These are phyloP conservation scores for Clunio marinus DNA, from an alignment of 2,888 invertebrate genomes.

Conservation along the genomic window DNA sequence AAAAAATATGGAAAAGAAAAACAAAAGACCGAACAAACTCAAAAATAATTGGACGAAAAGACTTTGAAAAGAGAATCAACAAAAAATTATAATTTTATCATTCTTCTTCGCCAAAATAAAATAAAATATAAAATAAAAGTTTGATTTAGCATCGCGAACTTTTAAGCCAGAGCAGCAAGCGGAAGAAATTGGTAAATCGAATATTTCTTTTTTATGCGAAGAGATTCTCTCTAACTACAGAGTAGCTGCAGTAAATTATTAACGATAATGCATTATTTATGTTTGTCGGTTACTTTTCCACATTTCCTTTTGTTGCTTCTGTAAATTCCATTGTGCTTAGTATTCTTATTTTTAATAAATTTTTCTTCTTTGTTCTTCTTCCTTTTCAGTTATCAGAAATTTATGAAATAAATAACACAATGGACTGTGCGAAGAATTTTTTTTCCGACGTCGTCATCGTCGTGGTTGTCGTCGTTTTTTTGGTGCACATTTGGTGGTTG, in stretches of 20 bases:
- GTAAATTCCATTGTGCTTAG: constrained; percentile 2
- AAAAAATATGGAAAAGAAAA: too few relatives aligned
- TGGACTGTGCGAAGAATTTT: too few relatives aligned
- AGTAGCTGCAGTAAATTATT: background rate
- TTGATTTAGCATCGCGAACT: constrained; percentile 3
- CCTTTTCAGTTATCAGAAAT: constrained; percentile 16
- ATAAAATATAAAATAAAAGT: too few relatives aligned
- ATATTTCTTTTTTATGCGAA: background rate
- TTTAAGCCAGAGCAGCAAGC: background rate
- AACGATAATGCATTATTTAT: constrained; percentile 14
- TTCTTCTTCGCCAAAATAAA: background rate
- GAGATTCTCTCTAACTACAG: too few relatives aligned
- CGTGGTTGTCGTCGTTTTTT: background rate
- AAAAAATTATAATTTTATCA: background rate
- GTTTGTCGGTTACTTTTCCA: constrained; percentile 1
- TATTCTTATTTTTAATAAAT: constrained; percentile 2
- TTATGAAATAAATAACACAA: constrained; percentile 10
- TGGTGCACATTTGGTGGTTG: background rate
- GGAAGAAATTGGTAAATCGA: background rate
- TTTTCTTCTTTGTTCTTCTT: background rate
- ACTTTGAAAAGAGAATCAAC: too few relatives aligned
- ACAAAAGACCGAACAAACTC: too few relatives aligned
- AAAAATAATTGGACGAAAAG: too few relatives aligned
- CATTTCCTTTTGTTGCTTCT: background rate
- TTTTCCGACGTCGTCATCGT: too few relatives aligned